These are phyloP conservation scores for Muntiacus muntjak DNA, from an alignment of 2,113 vertebrate genomes.

Conservation along the genomic window DNA sequence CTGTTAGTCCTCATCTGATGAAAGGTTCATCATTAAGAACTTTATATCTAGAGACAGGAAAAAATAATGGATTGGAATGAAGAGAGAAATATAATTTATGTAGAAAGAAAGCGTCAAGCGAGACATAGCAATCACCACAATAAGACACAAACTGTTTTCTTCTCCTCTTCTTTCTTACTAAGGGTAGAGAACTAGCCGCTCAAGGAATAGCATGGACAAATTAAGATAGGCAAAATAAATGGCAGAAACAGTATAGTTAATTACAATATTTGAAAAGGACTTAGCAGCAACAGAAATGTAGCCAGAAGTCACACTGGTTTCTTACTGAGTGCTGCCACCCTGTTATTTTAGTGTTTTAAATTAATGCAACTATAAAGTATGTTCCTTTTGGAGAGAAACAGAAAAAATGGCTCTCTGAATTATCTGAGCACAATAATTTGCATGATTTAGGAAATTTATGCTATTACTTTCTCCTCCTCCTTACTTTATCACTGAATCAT, in stretches of 20 bases:
- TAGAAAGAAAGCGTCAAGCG: constrained; percentile 57
- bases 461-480: not conserved
- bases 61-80: constrained; percentile 49
- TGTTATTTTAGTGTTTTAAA: constrained; percentile 38
- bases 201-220: constrained; percentile 40
- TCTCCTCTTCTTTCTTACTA: constrained; percentile 30
- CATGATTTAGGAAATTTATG: constrained; percentile 43
- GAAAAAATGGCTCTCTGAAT: constrained; percentile 20
- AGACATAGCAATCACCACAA: not conserved
- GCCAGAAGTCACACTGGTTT: constrained; percentile 65
- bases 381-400: not conserved
- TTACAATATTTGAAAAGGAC: constrained; percentile 43
- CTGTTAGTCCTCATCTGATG: constrained; percentile 37
- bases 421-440: constrained; percentile 44
- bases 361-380: constrained; percentile 37
- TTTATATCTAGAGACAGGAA: constrained; percentile 36
- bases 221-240: constrained; percentile 61
- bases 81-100: constrained; percentile 15
- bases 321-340: constrained; percentile 73
- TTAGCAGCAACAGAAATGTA: constrained; percentile 67
- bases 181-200: not conserved
- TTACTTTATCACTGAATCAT: constrained; percentile 12
- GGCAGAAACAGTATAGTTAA: constrained; percentile 36
- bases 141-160: constrained; percentile 24
- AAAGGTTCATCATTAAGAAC: constrained; percentile 28